Conservation (phyloP, 2,888 invertebrate species). For the Apamea epomidion region DNA sequence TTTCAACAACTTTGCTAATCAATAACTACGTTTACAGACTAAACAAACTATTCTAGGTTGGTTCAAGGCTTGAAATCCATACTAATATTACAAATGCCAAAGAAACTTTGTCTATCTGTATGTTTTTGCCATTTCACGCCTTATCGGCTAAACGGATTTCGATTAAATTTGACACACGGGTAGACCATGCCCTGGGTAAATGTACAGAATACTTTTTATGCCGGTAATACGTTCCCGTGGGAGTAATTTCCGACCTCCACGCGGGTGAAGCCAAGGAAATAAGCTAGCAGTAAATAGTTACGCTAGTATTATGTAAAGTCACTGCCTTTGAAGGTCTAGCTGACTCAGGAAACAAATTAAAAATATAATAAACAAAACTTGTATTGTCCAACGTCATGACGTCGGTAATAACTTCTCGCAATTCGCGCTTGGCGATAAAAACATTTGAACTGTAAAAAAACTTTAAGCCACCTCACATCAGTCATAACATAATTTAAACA, state of each 20-base stretch:
- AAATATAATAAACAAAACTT: slow-evolving; percentile 32
- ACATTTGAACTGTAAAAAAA: slow-evolving; percentile 39
- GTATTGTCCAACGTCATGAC: slow-evolving; percentile 25
- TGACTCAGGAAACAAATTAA: slow-evolving; percentile 12
- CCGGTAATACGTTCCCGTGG: background rate
- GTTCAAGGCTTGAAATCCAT: slow-evolving; percentile 16
- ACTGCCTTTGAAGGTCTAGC: slow-evolving; percentile 22
- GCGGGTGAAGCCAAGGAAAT: background rate
- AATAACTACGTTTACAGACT: slow-evolving; percentile 17
- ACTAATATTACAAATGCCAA: background rate
- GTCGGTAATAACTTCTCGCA: slow-evolving; percentile 25
- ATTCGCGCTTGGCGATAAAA: slow-evolving; percentile 50
- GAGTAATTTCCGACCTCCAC: background rate
- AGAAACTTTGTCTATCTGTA: background rate
- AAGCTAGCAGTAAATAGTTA: background rate
- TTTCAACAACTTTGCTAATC: slow-evolving; percentile 28
- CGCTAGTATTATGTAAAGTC: slow-evolving; percentile 9
- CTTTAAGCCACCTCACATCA: slow-evolving; percentile 48
- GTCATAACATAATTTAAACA: slow-evolving; percentile 58
- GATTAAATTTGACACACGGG: background rate
- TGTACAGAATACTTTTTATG: background rate
- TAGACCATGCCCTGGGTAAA: background rate
- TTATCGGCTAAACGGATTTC: background rate
- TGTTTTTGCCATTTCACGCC: background rate
- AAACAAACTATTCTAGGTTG: slow-evolving; percentile 17